Evolutionary conservation across 2,888 invertebrate genomes (phyloP), one percentile per base, ranked within the genome.

Genomic region (Hirtodrosophila confusa): DNA sequence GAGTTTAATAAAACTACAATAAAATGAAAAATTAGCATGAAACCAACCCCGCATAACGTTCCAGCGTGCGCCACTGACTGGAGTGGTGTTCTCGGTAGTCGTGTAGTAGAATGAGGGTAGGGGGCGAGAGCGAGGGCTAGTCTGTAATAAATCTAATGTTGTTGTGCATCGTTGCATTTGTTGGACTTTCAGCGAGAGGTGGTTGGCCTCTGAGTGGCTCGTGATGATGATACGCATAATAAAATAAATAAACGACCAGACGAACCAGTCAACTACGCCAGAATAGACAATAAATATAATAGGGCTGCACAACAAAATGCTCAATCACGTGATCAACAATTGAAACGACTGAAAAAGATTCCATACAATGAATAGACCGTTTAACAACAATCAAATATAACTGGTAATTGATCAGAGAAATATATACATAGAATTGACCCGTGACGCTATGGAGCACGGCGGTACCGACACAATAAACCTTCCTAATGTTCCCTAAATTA

Each of bases 181-280:
- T 68, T 75, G 70, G 76, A 75, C 78, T 62, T 65, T 76, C 64
- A 77, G 61, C 61, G 36, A 50, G 77, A 77, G 77, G 77, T 77
- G 75, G 66, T 75, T 77, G 78, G 69, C 78, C 77, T 78, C 65
- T 75, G 58, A 29, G 50, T 50, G 47, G 36, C 40, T 31, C 8
- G 45, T 27, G 40, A 50, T 12, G 40, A 33, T 43, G 69, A 56
- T 69, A 55, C 63, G 64, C 74, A 73, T 44, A 73, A 72, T 69
- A 63, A 56, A 73, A 55, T 68, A 71, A 68, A 63, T 64, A 48
- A 56, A 49, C 69, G 47, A 57, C 27, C 36, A 54, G 55, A 66
- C 61, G 8, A 56, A 10, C 33, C 41, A 57, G 49, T 37, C 40
- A 54, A 49, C 45, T 31, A 36, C 27, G 24, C 5, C n/a, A 37